phyloP scores from a whole-genome alignment of 2,888 invertebrate genomes.

The Harmothoe impar region DNA sequence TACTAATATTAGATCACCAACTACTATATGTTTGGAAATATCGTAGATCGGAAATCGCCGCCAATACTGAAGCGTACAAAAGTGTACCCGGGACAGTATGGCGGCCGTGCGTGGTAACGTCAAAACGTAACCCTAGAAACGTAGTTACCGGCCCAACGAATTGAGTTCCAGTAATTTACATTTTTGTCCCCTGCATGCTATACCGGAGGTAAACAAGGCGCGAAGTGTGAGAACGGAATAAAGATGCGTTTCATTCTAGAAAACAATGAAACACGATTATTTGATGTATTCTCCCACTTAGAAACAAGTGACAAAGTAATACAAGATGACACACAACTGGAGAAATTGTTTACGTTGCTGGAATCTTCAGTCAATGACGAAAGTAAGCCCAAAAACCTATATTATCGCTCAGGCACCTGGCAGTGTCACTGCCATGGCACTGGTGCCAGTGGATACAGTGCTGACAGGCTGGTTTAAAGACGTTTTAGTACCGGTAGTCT shows the following conservation, averaged over 20 bases:
- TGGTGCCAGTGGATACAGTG: neutral
- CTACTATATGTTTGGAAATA: too few relatives aligned
- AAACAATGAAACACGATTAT: neutral
- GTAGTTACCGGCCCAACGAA: too few relatives aligned
- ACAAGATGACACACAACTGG: conserved; percentile 49
- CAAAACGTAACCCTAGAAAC: too few relatives aligned
- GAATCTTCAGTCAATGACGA: neutral
- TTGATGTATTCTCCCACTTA: conserved; percentile 34
- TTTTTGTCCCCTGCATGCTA: neutral
- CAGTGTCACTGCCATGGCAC: neutral
- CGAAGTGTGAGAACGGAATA: neutral
- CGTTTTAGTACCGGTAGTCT: too few relatives aligned
- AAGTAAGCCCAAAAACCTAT: neutral
- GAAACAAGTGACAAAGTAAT: neutral
- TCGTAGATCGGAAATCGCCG: too few relatives aligned
- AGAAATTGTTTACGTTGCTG: conserved; percentile 11
- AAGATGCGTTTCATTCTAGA: neutral
- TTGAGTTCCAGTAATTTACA: too few relatives aligned
- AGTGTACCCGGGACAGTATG: too few relatives aligned
- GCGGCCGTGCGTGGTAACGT: too few relatives aligned
- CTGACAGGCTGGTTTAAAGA: too few relatives aligned
- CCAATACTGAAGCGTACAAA: too few relatives aligned
- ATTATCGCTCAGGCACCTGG: conserved; percentile 35
- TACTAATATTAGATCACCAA: too few relatives aligned
- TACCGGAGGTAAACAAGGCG: neutral